These are phyloP conservation scores for Myxocyprinus asiaticus DNA, from an alignment of 2,113 vertebrate species.

Conservation along the genomic window DNA sequence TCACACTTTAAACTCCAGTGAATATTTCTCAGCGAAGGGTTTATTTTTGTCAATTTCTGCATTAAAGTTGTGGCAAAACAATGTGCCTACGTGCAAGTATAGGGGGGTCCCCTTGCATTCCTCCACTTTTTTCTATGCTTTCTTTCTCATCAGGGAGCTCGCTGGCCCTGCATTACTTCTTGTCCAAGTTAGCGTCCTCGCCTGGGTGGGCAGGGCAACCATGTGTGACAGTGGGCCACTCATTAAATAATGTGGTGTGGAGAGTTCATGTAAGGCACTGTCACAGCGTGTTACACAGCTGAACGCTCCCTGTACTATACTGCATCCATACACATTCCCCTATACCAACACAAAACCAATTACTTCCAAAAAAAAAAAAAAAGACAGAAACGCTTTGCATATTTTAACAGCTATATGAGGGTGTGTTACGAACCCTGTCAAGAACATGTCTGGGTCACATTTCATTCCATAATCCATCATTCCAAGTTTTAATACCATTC, in stretches of 20 bases:
- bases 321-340: not conserved
- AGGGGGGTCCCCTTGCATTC: conserved; percentile 5
- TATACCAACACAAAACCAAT: conserved; percentile 17
- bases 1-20: no score
- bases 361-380: conserved; percentile 55
- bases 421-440: no score
- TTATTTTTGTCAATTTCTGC: no score
- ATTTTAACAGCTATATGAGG: conserved; percentile 48
- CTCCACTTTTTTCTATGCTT: not conserved
- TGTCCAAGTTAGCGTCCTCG: not conserved
- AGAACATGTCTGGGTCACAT: no score
- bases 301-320: conserved; percentile 46
- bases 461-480: no score
- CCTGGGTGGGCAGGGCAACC: conserved; percentile 22
- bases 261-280: conserved; percentile 48
- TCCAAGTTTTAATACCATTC: no score
- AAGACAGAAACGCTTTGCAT: not conserved
- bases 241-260: conserved; percentile 58
- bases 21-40: no score
- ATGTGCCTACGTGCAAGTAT: no score
- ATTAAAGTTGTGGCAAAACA: not conserved
- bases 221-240: conserved; percentile 23
- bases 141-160: not conserved
- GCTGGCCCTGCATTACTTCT: not conserved
- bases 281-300: conserved; percentile 47